Conservation (phyloP, 2,888 invertebrate species). For the Drosophila paramelanica region DNA sequence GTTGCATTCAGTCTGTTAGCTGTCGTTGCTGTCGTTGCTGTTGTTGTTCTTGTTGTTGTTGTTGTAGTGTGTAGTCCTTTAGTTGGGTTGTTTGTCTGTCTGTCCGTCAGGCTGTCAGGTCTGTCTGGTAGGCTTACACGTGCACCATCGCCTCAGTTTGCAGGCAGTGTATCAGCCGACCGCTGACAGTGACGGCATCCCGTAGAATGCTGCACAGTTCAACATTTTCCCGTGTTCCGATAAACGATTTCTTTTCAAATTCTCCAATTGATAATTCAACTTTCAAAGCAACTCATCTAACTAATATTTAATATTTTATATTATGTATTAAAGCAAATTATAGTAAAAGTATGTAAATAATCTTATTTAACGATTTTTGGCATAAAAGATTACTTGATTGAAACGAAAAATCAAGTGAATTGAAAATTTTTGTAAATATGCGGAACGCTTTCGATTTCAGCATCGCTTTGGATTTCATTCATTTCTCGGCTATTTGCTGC, state of each 20-base stretch:
- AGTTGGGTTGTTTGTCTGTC: conserved; percentile 25
- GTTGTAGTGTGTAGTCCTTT: conserved; percentile 11
- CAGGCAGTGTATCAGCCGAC: conserved; percentile 58
- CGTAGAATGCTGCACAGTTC: conserved; percentile 26
- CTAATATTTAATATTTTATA: too few species aligned
- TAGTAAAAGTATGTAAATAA: too few species aligned
- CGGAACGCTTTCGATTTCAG: conserved; percentile 25
- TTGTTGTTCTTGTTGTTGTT: conserved; percentile 3
- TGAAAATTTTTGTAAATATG: neutral
- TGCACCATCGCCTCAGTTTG: conserved; percentile 14
- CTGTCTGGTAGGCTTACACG: conserved; percentile 5
- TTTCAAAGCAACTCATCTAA: too few species aligned
- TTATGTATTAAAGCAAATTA: too few species aligned
- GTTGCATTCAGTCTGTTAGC: conserved; percentile 37
- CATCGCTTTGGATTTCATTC: conserved; percentile 40
- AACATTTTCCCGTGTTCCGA: conserved; percentile 24
- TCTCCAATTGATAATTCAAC: neutral
- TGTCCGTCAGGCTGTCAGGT: conserved; percentile 23
- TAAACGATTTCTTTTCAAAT: neutral
- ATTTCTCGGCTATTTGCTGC: conserved; percentile 67
- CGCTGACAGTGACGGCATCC: conserved; percentile 40
- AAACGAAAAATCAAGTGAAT: neutral
- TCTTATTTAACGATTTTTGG: too few species aligned
- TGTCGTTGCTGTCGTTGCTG: neutral
- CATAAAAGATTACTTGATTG: too few species aligned